phyloP scores from a whole-genome alignment of 53 echinoderm and acorn worm genomes.

The Henricia sp. region DNA sequence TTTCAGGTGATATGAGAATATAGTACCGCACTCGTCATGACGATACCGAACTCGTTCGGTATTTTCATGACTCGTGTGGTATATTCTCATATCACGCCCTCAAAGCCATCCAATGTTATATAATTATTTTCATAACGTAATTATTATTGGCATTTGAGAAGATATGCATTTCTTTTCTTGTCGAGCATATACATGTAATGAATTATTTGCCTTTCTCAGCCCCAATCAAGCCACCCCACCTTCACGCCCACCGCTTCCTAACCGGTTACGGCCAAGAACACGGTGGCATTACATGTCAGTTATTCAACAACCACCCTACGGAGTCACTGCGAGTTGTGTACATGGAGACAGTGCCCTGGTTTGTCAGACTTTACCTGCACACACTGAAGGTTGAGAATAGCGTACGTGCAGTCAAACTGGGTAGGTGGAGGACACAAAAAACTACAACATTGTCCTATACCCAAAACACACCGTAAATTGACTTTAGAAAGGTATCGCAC shows the following conservation, averaged over 20 bases:
- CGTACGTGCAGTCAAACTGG: conserved; percentile 67
- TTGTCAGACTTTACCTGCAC: conserved; percentile 84
- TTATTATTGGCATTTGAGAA: too few relatives aligned
- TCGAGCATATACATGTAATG: not conserved
- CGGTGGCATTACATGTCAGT: conserved; percentile 83
- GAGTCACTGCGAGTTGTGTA: conserved; percentile 70
- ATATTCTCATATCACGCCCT: too few relatives aligned
- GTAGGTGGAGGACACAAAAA: conserved; percentile 35
- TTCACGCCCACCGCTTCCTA: conserved; percentile 86
- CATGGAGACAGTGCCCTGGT: conserved; percentile 92
- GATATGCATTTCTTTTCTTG: too few relatives aligned
- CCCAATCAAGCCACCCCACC: conserved; percentile 63
- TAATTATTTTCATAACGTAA: too few relatives aligned
- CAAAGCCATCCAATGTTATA: too few relatives aligned
- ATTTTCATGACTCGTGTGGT: too few relatives aligned
- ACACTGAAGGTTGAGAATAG: conserved; percentile 77
- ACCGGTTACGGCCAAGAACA: conserved; percentile 93
- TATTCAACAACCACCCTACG: conserved; percentile 76
- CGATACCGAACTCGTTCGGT: too few relatives aligned
- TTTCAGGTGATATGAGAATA: too few relatives aligned
- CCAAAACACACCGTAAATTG: too few relatives aligned
- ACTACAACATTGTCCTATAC: too few relatives aligned
- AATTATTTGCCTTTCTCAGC: conserved; percentile 30
- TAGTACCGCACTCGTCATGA: too few relatives aligned
- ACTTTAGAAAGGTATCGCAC: too few relatives aligned